These are phyloP conservation scores for Idris sp. DNA, from an alignment of 1,140 invertebrate genomes.

Conservation along the genomic window DNA sequence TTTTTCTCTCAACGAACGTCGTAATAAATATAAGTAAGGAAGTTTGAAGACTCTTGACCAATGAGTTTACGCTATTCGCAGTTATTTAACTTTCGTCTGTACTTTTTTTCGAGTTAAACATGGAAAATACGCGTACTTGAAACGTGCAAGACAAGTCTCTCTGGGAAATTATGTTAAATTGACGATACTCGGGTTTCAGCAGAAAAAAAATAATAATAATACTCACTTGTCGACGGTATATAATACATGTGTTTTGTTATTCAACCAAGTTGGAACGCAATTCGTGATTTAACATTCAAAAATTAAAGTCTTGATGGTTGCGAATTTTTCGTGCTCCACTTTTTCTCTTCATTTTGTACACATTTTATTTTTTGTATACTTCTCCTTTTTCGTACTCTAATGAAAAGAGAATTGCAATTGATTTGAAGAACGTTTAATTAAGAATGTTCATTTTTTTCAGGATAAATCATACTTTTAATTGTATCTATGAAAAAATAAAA, in stretches of 20 bases:
- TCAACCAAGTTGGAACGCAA: too few species aligned
- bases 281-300: neutral
- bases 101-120: constrained; percentile 37
- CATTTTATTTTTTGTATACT: too few species aligned
- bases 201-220: constrained; percentile 9
- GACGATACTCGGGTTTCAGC: constrained; percentile 16
- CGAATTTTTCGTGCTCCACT: too few species aligned
- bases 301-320: too few species aligned
- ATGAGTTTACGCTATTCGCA: constrained; percentile 32
- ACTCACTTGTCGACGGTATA: constrained; percentile 3
- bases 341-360: too few species aligned
- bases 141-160: constrained; percentile 28
- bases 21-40: constrained; percentile 40
- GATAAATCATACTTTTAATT: too few species aligned
- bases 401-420: too few species aligned
- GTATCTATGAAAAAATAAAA: too few species aligned
- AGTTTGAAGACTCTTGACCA: constrained; percentile 47
- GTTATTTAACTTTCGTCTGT: constrained; percentile 52
- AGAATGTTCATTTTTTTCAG: too few species aligned
- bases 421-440: too few species aligned
- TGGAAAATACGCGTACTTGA: constrained; percentile 32
- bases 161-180: constrained; percentile 43
- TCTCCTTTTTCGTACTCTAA: too few species aligned
- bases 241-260: too few species aligned
- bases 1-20: constrained; percentile 16